A percentile compares a stretch with the other conserved stretches of the same genome.
Evolutionary conservation across 2,888 invertebrate genomes (phyloP).

Genomic region (Fissipunctia ypsillon): DNA sequence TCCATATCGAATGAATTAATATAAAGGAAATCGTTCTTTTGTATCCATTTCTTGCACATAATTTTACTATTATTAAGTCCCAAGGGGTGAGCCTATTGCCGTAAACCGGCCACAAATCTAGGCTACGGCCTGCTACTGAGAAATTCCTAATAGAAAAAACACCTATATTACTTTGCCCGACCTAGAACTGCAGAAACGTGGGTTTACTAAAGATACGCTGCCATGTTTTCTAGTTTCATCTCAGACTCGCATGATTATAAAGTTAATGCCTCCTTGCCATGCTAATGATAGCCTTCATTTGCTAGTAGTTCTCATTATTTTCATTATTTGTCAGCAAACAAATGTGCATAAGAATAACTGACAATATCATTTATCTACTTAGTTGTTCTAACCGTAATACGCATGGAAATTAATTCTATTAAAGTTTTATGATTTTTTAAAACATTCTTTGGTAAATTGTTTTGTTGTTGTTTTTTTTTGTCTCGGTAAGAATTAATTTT

Average conservation of each 20-base stretch:
- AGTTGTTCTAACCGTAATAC: neutral
- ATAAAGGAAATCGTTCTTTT: neutral
- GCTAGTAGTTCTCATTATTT: neutral
- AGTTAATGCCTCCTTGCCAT: neutral
- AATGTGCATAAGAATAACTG: neutral
- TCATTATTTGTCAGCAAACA: no score
- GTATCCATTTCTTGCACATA: neutral
- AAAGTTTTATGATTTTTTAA: neutral
- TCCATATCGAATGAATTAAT: neutral
- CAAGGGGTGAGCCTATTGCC: no score
- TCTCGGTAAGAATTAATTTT: neutral
- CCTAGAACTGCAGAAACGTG: no score
- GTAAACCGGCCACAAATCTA: no score
- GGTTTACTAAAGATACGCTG: no score
- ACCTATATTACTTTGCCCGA: no score
- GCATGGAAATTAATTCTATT: no score
- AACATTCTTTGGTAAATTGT: neutral
- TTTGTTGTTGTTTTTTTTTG: neutral
- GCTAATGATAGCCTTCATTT: neutral
- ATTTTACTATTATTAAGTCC: no score
- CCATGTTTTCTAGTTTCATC: neutral
- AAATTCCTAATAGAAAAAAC: no score
- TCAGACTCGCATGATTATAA: neutral
- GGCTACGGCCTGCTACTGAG: no score
- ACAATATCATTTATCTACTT: neutral